Percentiles rank a stretch among this genome's conserved stretches.
Conservation (phyloP, 1,140 invertebrate genomes). For the Berghia stephanieae region DNA sequence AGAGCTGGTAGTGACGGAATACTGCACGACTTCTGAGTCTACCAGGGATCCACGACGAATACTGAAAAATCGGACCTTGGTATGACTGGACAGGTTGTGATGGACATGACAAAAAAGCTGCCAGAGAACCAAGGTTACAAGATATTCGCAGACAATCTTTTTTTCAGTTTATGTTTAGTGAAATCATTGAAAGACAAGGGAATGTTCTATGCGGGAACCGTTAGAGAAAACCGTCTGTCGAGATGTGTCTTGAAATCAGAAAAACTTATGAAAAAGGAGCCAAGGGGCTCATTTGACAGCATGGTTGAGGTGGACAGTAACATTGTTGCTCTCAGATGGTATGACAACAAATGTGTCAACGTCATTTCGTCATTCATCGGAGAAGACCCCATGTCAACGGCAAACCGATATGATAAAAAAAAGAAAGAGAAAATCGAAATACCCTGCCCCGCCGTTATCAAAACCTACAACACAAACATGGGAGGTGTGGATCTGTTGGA, state of each 20-base stretch:
- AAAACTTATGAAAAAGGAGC: neutral
- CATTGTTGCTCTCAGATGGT: neutral
- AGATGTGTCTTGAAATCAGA: neutral
- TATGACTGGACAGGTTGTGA: slow-evolving; percentile 24
- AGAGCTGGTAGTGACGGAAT: slow-evolving; percentile 37
- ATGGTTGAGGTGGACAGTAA: neutral
- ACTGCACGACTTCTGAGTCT: slow-evolving; percentile 41
- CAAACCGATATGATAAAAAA: slow-evolving; percentile 39
- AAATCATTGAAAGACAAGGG: slow-evolving; percentile 26
- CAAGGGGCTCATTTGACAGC: neutral
- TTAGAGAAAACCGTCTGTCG: neutral
- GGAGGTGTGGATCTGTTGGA: slow-evolving; percentile 64
- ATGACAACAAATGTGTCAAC: neutral
- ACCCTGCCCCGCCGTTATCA: slow-evolving; percentile 56
- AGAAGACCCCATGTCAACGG: neutral
- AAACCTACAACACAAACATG: slow-evolving; percentile 64
- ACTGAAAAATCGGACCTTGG: slow-evolving; percentile 9
- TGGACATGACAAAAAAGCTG: neutral
- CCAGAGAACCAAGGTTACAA: slow-evolving; percentile 18
- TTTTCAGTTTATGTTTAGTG: slow-evolving; percentile 31
- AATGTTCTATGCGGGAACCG: neutral
- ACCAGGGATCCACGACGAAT: slow-evolving; percentile 33
- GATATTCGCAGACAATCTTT: slow-evolving; percentile 39
- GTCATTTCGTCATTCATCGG: neutral
- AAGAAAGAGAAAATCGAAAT: slow-evolving; percentile 53